Conservation (phyloP, 1,140 invertebrate species). For the Heliconius congener region DNA sequence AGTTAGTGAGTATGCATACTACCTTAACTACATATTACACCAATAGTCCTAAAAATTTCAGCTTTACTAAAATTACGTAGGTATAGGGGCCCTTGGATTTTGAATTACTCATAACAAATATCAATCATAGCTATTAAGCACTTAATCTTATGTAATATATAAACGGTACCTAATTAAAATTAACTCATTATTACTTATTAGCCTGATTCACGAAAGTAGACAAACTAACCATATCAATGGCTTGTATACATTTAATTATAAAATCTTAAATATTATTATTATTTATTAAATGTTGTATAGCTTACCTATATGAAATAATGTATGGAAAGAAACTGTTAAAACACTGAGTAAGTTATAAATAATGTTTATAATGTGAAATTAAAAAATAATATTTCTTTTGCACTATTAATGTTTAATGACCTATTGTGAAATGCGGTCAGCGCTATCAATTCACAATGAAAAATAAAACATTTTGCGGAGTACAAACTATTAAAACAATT, state of each 20-base stretch:
- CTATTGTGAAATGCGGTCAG: slow-evolving; percentile 12
- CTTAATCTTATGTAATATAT: no score
- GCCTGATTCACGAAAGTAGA: neutral
- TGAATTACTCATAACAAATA: no score
- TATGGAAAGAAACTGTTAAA: neutral
- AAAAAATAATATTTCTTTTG: neutral
- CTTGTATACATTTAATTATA: neutral
- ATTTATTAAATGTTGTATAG: neutral
- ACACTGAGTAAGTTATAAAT: neutral
- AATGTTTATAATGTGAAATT: neutral
- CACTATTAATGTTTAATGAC: neutral
- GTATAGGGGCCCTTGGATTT: no score
- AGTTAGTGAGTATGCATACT: no score
- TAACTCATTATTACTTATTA: neutral
- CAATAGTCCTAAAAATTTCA: no score
- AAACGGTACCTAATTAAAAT: neutral
- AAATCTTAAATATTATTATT: neutral
- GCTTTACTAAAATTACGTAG: no score
- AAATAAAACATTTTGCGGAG: slow-evolving; percentile 2
- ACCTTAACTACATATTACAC: no score
- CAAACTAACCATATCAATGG: neutral
- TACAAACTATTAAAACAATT: neutral
- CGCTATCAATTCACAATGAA: slow-evolving; percentile 8
- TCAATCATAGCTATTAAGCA: no score
- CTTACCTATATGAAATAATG: neutral